Conservation (phyloP, 2,113 vertebrate species). For the Eulemur rufifrons region DNA sequence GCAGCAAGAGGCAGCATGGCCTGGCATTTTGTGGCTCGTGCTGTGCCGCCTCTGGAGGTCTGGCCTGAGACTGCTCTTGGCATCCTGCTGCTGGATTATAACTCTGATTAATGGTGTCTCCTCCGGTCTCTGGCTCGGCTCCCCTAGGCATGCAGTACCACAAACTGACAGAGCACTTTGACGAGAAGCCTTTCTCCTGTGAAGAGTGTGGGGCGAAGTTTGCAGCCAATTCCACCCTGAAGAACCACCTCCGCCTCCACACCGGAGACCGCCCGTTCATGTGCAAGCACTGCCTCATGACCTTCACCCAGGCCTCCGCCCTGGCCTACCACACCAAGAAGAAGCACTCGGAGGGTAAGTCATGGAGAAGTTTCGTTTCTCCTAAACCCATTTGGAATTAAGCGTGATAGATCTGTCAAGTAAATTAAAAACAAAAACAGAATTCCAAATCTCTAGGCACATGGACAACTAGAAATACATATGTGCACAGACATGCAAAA, state of each 20-base stretch:
- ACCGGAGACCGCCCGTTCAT: slow-evolving; percentile 91
- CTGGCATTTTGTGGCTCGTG: not conserved
- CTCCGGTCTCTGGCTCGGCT: not conserved
- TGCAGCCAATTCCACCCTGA: slow-evolving; percentile 91
- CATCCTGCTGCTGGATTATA: not conserved
- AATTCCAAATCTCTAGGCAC: not conserved
- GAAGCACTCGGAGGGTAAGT: slow-evolving; percentile 92
- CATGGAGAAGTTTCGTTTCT: accelerated
- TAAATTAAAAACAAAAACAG: not conserved
- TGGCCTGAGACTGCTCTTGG: not conserved
- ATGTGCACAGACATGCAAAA: not conserved
- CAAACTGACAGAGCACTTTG: slow-evolving; percentile 92
- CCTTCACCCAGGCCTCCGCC: slow-evolving; percentile 91
- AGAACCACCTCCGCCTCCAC: slow-evolving; percentile 93
- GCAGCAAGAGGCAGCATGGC: not conserved
- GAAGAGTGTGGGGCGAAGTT: slow-evolving; percentile 91
- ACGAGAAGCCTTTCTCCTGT: slow-evolving; percentile 92
- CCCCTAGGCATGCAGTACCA: slow-evolving; percentile 92
- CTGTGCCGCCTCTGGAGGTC: not conserved
- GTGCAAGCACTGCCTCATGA: slow-evolving; percentile 93
- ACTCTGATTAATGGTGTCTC: accelerated
- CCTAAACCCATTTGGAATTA: not conserved
- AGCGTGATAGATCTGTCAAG: not conserved
- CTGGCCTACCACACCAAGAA: slow-evolving; percentile 95
- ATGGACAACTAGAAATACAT: accelerated